These are phyloP conservation scores for Nemotelus nigrinus DNA, from an alignment of 2,888 invertebrate species.

Conservation along the genomic window DNA sequence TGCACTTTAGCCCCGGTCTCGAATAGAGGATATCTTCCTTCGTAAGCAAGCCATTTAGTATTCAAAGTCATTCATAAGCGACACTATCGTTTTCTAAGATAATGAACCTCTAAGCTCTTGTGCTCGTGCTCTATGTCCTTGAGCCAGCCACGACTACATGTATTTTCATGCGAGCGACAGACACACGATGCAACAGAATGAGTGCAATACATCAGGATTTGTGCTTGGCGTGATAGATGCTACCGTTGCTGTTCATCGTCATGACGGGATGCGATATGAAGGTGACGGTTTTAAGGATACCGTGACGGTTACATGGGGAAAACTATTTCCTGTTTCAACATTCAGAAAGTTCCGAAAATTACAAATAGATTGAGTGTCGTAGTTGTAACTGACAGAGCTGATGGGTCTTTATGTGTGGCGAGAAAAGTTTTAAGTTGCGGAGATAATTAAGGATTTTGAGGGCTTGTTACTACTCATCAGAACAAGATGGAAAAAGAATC, in stretches of 20 bases:
- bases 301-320: constrained; percentile 2
- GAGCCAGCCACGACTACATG: background rate
- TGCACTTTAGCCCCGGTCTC: background rate
- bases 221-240: constrained; percentile 5
- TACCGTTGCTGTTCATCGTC: constrained; percentile 19
- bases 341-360: no score
- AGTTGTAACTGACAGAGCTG: no score
- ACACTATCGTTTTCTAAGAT: constrained; percentile 18
- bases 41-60: constrained; percentile 37
- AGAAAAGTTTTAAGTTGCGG: no score
- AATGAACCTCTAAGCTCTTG: constrained; percentile 21
- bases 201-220: constrained; percentile 35
- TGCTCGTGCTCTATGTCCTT: background rate
- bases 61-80: constrained; percentile 36
- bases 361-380: no score
- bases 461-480: no score
- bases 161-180: background rate
- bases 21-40: constrained; percentile 21
- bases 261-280: constrained; percentile 4
- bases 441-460: no score
- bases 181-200: background rate
- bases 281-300: constrained; percentile 15
- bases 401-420: no score
- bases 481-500: no score
- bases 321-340: constrained; percentile 29